Conservation (phyloP, 92 coral and sea anemone genomes). For the Porites rus region DNA sequence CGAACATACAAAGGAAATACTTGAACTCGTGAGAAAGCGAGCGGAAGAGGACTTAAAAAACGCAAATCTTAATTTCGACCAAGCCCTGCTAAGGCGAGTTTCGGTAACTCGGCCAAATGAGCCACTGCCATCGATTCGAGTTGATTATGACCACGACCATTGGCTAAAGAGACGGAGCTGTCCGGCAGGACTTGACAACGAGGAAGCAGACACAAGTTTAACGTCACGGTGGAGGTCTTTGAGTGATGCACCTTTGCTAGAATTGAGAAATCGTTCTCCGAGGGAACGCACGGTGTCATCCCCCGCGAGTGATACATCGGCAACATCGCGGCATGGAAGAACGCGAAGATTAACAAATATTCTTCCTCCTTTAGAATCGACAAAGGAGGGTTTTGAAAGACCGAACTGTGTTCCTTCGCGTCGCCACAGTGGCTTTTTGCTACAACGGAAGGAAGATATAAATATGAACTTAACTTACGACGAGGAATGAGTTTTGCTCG, state of each 20-base stretch:
- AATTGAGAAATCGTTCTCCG: conserved; percentile 23
- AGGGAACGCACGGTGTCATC: conserved; percentile 1
- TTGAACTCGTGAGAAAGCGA: conserved; percentile 44
- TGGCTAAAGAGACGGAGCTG: conserved; percentile 18
- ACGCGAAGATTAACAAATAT: conserved; percentile 3
- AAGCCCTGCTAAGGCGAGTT: conserved; percentile 31
- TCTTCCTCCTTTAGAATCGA: conserved; percentile 34
- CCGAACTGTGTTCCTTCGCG: conserved; percentile 31
- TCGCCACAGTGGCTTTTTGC: not conserved
- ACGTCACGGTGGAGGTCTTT: conserved; percentile 32
- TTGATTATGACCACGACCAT: not conserved
- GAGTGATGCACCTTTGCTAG: conserved; percentile 42
- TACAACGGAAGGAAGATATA: not conserved
- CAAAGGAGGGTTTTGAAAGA: conserved; percentile 18
- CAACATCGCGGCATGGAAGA: not conserved
- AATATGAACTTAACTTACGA: conserved; percentile 23
- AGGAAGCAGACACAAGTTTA: not conserved
- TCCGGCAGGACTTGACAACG: conserved; percentile 2
- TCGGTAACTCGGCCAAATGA: conserved; percentile 45
- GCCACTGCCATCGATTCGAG: conserved; percentile 43
- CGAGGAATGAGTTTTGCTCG: not conserved
- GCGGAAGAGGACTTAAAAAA: conserved; percentile 47
- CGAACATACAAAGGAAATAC: conserved; percentile 61
- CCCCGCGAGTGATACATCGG: conserved; percentile 29
- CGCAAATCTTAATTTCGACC: conserved; percentile 37